Base-by-base conservation (phyloP, 2,888 invertebrate species). In the Frankliniella intonsa region DNA sequence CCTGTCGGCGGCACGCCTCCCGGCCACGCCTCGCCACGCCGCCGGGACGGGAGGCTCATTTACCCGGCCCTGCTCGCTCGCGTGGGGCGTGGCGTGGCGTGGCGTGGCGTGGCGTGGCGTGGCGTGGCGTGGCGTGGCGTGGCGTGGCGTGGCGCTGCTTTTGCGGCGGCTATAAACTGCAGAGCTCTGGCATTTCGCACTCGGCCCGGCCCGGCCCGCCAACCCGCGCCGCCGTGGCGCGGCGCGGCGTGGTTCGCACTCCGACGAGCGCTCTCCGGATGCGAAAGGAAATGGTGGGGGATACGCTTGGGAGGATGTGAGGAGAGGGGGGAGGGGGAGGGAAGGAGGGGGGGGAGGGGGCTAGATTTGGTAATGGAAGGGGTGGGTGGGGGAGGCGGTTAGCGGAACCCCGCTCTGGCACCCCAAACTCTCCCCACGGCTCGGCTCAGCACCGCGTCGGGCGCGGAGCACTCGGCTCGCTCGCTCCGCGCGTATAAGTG, bases 121-220 rank as follows among this genome's bases (percentile, higher is more conserved):
- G 55, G 51, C 10, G 51, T 51, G 51, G 51, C 10, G 51, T 7
- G 55, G 55, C 55, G 55, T 7, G 55, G 55, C 1, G 55, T 17
- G 55, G 55, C 14, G 55, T 11, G 8, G 22, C n/a, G 22, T 11
- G 22, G 25, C 22, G 69, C 25, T 76, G 69, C 22, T 22, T 76
- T 76, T 76, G 69, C 69, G 69, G 69, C 25, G 69, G 69, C 69
- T 76, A 76, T 76, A 76, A 76, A 76, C 69, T 76, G 69, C 69
- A 76, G 69, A 25, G 69, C 69, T 76, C 69, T 76, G 69, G 69
- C 69, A 76, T 76, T 76, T 76, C 69, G 69, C 69, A 25, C 69
- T 38, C 38, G 38, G 38, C 38, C 38, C 38, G 38, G 38, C 38
- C 38, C 38, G 38, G 69, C 69, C 11, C 69, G 22, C 69, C 22